Conservation (phyloP, 92 coral and sea anemone genomes). For the Palythoa heliodiscus region DNA sequence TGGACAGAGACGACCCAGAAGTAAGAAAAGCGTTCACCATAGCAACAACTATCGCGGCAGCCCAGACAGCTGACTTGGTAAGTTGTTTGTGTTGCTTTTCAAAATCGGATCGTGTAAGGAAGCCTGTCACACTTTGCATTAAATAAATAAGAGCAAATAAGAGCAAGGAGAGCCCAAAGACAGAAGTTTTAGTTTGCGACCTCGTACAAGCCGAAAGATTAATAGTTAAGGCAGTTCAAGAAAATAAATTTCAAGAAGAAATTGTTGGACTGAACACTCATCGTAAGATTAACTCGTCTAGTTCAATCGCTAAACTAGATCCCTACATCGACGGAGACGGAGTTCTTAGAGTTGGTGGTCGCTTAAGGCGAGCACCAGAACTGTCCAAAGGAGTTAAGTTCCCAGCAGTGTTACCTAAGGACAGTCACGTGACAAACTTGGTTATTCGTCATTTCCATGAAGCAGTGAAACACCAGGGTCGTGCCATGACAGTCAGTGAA, state of each 20-base stretch:
- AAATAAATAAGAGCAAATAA: slow-evolving; percentile 1
- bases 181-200: slow-evolving; percentile 3
- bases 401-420: slow-evolving; percentile 36
- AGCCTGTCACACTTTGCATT: slow-evolving; percentile 46
- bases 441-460: slow-evolving; percentile 38
- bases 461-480: slow-evolving; percentile 45
- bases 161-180: slow-evolving; percentile 9
- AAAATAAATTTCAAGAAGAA: slow-evolving; percentile 28
- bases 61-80: not conserved
- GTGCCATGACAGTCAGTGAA: slow-evolving; percentile 44
- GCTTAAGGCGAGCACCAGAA: slow-evolving; percentile 34
- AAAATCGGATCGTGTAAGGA: slow-evolving; percentile 48
- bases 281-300: slow-evolving; percentile 17
- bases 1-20: not conserved
- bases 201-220: slow-evolving; percentile 18
- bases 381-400: slow-evolving; percentile 35
- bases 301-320: slow-evolving; percentile 36
- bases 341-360: slow-evolving; percentile 57
- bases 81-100: slow-evolving; percentile 36
- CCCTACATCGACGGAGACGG: slow-evolving; percentile 47
- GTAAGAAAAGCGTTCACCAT: not conserved
- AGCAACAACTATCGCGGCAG: not conserved
- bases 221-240: slow-evolving; percentile 15
- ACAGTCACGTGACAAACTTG: slow-evolving; percentile 34
- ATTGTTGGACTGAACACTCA: slow-evolving; percentile 9